These are phyloP conservation scores for Drosophila tripunctata DNA, from an alignment of 2,888 invertebrate genomes.

Conservation along the genomic window DNA sequence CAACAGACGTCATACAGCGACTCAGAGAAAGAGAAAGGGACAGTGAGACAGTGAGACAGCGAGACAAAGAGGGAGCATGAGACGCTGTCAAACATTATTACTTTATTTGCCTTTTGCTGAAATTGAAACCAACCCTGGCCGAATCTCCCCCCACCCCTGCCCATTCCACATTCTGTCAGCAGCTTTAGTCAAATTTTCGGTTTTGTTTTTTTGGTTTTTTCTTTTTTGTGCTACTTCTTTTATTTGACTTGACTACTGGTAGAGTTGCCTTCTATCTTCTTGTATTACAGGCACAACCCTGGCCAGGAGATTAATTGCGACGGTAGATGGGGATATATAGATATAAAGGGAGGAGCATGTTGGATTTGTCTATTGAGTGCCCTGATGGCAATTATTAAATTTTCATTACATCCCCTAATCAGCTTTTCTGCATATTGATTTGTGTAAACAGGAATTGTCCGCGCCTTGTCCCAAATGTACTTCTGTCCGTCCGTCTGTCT, in stretches of 20 bases:
- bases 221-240: constrained; percentile 20
- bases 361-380: constrained; percentile 48
- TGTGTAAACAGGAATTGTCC: constrained; percentile 52
- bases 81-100: constrained; percentile 76
- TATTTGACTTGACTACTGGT: constrained; percentile 57
- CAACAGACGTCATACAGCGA: constrained; percentile 56
- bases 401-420: constrained; percentile 83
- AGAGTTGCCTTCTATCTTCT: constrained; percentile 47
- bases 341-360: background rate
- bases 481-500: background rate
- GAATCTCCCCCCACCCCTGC: constrained; percentile 1
- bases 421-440: constrained; percentile 79
- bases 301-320: constrained; percentile 68
- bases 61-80: constrained; percentile 6
- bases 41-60: background rate
- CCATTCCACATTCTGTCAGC: background rate
- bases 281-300: constrained; percentile 58
- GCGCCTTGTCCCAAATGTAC: background rate
- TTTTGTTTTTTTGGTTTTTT: constrained; percentile 24
- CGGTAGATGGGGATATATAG: constrained; percentile 5
- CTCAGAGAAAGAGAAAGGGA: background rate
- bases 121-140: constrained; percentile 82
- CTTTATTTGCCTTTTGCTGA: constrained; percentile 80
- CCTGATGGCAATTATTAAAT: constrained; percentile 81
- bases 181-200: constrained; percentile 42